These are phyloP conservation scores for Hemicordylus capensis DNA, from an alignment of 2,113 vertebrate species.

Conservation along the genomic window DNA sequence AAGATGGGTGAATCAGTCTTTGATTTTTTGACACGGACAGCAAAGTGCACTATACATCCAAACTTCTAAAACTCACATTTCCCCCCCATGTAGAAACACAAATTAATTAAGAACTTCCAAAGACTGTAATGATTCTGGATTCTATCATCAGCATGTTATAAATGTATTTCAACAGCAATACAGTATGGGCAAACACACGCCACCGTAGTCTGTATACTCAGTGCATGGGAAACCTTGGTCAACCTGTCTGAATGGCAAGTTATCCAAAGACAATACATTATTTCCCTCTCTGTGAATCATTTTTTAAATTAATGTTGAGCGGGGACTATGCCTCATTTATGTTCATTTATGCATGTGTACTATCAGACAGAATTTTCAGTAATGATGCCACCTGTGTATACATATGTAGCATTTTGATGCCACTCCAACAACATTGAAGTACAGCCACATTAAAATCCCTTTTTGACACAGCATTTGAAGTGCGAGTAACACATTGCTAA, in stretches of 20 bases:
- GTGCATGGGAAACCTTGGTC: neutral
- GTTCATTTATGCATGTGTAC: neutral
- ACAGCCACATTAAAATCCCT: neutral
- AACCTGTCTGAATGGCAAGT: neutral
- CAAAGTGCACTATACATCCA: neutral
- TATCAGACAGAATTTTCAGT: constrained; percentile 13
- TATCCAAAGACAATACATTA: neutral
- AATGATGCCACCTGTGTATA: neutral
- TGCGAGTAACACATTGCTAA: neutral
- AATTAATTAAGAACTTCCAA: neutral
- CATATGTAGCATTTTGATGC: neutral
- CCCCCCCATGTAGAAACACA: neutral
- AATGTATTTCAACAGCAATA: neutral
- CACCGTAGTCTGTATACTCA: neutral
- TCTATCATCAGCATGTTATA: neutral
- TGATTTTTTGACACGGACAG: too few relatives aligned
- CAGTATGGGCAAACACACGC: neutral
- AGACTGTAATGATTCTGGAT: neutral
- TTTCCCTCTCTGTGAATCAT: neutral
- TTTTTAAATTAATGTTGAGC: neutral
- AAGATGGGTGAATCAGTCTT: too few relatives aligned
- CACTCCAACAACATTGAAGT: neutral
- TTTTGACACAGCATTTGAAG: neutral
- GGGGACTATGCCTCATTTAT: neutral
- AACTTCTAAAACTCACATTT: neutral